Evolutionary conservation across 2,797 vertebrate species (phyloP).

Genomic region (Myotis myotis): DNA sequence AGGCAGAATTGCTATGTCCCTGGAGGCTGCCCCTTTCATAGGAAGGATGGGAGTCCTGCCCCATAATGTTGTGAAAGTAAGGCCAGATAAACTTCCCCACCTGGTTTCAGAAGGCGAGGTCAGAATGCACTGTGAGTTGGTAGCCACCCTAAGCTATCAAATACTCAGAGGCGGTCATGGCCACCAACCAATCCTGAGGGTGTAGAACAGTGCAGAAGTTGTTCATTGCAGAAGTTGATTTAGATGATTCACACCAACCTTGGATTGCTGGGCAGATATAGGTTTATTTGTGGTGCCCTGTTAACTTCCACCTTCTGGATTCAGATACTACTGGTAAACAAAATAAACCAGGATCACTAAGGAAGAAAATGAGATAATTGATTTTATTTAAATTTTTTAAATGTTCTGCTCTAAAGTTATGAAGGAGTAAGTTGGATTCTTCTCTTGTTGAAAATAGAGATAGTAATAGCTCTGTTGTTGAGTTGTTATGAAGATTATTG

Average conservation of each 20-base stretch:
- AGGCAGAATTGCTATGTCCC: not conserved
- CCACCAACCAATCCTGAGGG: not conserved
- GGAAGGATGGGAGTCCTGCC: not conserved
- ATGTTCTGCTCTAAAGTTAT: not conserved
- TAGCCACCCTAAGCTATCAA: not conserved
- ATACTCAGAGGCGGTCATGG: not conserved
- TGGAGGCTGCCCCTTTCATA: not conserved
- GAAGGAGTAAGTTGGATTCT: not conserved
- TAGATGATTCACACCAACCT: not conserved
- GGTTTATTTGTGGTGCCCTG: not conserved
- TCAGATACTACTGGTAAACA: not conserved
- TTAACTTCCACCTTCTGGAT: not conserved
- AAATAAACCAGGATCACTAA: not conserved
- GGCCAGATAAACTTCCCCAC: not conserved
- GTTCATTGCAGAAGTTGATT: not conserved
- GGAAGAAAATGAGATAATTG: not conserved
- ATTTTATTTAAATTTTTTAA: conserved; percentile 2
- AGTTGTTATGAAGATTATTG: not conserved
- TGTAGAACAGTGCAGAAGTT: not conserved
- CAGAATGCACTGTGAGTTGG: not conserved
- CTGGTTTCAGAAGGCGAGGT: not conserved
- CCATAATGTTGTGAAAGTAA: not conserved
- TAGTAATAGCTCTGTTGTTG: not conserved
- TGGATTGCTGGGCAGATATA: not conserved
- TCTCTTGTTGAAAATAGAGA: not conserved